Evolutionary conservation across 1,140 invertebrate genomes (phyloP), one percentile per base, ranked within the genome.

Genomic region (Metopolophium dirhodum): DNA sequence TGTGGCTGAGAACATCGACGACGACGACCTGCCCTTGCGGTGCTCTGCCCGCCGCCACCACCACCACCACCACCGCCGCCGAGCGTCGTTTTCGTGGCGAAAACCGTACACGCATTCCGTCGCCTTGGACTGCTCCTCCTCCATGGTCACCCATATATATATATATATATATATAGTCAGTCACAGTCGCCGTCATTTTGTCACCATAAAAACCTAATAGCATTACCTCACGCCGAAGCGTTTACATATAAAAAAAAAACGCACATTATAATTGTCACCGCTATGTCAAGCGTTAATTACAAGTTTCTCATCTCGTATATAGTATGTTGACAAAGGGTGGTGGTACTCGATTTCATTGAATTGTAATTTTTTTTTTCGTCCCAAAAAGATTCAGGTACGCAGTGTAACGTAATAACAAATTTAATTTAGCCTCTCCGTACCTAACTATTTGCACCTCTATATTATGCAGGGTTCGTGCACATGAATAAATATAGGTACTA

Each of bases 111-210:
- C 45, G 41, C 37, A 45, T 91, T 54, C 41, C 57, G 57, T 77
- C 57, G 68, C 90, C 90, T 91, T 77, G 90, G 90, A 41, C 37
- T 68, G 14, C 54, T 68, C 54, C 57, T 68, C 6, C 85, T 49
- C 14, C 26, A 7, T 47, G 4, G 26, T n/a, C 30, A n/a, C 61
- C 61, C n/a, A 77, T 61, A 57, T 68, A 51, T n/a, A n/a, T 51
- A 51, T 37, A 18, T 6, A 49, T 9, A 49, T 49, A 49, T 51
- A 51, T 18, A 51, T 51, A 20, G 47, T 41, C 22, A n/a, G 61
- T 77, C 61, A n/a, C 61, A n/a, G 61, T 77, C 61, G n/a, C 61
- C 30, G 61, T 77, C 26, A 14, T 87, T 45, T 87, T n/a, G 85
- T 87, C 45, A 20, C 45, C 7, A 87, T 30, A 87, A 30, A 47